phyloP scores from a whole-genome alignment of 2,113 vertebrate species.

The Osmerus eperlanus region DNA sequence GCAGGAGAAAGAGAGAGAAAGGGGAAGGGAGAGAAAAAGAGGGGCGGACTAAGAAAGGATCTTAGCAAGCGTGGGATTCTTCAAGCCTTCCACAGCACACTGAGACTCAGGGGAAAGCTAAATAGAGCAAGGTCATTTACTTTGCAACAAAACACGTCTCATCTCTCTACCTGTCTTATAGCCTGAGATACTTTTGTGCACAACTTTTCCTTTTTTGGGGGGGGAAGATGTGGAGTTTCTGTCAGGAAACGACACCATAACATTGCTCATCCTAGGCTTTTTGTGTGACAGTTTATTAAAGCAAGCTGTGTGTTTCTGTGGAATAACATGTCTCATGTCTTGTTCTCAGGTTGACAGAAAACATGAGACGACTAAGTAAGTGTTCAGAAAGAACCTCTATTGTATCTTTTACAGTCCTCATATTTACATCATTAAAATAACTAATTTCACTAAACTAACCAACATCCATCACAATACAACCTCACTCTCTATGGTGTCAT shows the following conservation, averaged over 20 bases:
- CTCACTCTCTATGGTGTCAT: neutral
- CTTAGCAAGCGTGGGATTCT: neutral
- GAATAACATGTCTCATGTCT: slow-evolving; percentile 21
- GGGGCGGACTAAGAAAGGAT: neutral
- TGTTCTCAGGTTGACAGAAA: slow-evolving; percentile 86
- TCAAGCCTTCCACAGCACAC: neutral
- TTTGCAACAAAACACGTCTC: neutral
- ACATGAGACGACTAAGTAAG: slow-evolving; percentile 96
- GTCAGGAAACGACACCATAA: too few relatives aligned
- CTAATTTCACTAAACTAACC: neutral
- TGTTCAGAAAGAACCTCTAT: slow-evolving; percentile 35
- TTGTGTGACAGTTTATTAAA: neutral
- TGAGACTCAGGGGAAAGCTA: neutral
- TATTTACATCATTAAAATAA: neutral
- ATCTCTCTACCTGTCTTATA: neutral
- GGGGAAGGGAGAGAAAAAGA: neutral
- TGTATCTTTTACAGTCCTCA: neutral
- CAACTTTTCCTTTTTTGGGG: neutral
- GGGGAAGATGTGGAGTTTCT: too few relatives aligned
- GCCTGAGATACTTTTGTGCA: neutral
- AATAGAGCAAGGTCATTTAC: neutral
- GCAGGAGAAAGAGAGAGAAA: neutral
- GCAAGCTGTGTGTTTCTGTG: neutral
- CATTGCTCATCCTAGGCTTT: too few relatives aligned
- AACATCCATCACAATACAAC: too few relatives aligned